Evolutionary conservation across 1,140 invertebrate species (phyloP).

Genomic region (Lutraria rhynchaena): DNA sequence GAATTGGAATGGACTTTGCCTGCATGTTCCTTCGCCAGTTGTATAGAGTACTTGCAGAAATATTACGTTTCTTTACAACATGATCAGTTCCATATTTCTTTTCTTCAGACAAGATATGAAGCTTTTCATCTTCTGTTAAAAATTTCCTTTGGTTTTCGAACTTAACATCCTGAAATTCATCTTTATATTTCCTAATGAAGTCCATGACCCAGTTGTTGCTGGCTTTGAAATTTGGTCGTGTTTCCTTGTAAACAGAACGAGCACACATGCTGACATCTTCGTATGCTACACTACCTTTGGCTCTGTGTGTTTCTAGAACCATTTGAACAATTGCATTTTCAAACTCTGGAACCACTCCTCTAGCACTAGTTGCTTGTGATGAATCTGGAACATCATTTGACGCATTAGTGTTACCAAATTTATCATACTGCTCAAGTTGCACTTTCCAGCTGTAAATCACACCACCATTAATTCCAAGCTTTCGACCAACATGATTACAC

Average conservation of each 20-base stretch:
- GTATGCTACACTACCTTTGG: conserved; percentile 47
- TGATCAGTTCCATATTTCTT: conserved; percentile 57
- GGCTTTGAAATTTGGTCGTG: conserved; percentile 54
- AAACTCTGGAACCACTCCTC: conserved; percentile 54
- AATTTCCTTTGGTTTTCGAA: conserved; percentile 51
- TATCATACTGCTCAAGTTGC: conserved; percentile 48
- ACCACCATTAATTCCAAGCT: conserved; percentile 52
- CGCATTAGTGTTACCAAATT: not conserved
- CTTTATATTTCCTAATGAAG: conserved; percentile 52
- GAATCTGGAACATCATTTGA: conserved; percentile 5
- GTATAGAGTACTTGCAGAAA: conserved; percentile 48
- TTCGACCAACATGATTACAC: conserved; percentile 51
- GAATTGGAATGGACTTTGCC: conserved; percentile 54
- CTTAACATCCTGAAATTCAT: conserved; percentile 45
- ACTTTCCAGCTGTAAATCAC: conserved; percentile 53
- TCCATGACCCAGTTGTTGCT: conserved; percentile 56
- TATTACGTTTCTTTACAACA: conserved; percentile 56
- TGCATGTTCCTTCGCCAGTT: conserved; percentile 42
- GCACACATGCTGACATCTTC: conserved; percentile 49
- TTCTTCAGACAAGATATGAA: conserved; percentile 57
- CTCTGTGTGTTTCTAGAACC: conserved; percentile 52
- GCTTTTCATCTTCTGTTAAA: conserved; percentile 39
- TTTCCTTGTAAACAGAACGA: conserved; percentile 50
- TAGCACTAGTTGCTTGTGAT: not conserved
- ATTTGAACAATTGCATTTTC: conserved; percentile 44